These are phyloP conservation scores for Catharus fuscescens DNA, from an alignment of 2,113 vertebrate species.

Conservation along the genomic window DNA sequence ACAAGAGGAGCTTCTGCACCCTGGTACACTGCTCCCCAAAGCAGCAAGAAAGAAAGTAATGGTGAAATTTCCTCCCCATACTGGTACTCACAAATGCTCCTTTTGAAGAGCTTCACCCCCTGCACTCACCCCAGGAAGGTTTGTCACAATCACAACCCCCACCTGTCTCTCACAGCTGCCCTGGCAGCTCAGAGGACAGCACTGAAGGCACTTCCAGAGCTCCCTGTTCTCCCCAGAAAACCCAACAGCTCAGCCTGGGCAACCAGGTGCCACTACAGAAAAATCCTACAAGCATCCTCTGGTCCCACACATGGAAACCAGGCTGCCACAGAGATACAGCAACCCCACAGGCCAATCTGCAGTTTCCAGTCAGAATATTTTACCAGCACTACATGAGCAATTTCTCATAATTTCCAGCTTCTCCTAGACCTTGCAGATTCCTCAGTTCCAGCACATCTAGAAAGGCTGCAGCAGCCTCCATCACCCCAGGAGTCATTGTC, in stretches of 20 bases:
- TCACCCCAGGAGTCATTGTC: neutral
- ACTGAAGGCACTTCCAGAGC: neutral
- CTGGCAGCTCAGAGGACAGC: neutral
- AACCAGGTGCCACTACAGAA: neutral
- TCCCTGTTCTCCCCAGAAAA: neutral
- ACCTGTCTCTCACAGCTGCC: neutral
- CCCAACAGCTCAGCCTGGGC: neutral
- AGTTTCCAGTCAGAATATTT: neutral
- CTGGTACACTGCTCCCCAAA: neutral
- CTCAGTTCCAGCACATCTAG: neutral
- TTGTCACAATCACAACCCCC: neutral
- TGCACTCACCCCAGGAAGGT: neutral
- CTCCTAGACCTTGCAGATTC: neutral
- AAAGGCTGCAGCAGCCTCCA: neutral
- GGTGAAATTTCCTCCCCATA: neutral
- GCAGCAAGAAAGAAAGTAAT: neutral
- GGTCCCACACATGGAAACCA: neutral
- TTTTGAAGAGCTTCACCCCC: neutral
- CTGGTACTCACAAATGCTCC: neutral
- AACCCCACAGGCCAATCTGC: fast-evolving
- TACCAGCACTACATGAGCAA: neutral
- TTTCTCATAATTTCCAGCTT: neutral
- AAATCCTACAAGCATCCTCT: neutral
- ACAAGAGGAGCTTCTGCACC: neutral
- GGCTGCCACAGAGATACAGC: neutral